Conservation (phyloP, 2,888 invertebrate species). For the Trachelus troglodyta region DNA sequence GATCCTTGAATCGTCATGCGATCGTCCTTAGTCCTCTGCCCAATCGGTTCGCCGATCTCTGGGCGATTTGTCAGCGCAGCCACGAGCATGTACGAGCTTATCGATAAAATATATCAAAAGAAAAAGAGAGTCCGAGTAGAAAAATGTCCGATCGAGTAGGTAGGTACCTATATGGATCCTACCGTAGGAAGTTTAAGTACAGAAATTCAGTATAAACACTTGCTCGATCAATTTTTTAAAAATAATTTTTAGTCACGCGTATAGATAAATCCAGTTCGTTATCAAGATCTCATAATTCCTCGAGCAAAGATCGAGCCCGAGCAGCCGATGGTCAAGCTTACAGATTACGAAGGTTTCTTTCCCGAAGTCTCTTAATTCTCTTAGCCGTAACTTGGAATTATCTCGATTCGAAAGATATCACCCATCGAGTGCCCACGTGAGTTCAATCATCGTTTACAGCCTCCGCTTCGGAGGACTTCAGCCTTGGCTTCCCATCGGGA, state of each 20-base stretch:
- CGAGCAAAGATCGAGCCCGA: not conserved
- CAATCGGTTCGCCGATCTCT: constrained; percentile 56
- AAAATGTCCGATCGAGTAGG: not conserved
- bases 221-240: not conserved
- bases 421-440: not conserved
- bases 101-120: constrained; percentile 62
- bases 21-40: not conserved
- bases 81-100: constrained; percentile 59
- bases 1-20: not conserved
- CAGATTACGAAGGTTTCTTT: not conserved
- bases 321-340: not conserved
- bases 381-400: constrained; percentile 1
- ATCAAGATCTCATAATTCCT: not conserved
- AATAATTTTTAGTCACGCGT: not conserved
- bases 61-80: constrained; percentile 61
- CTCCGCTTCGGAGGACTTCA: not conserved
- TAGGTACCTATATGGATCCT: not conserved
- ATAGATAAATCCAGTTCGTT: not conserved
- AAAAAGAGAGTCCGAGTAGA: not conserved
- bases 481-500: not conserved
- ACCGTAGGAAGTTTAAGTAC: not conserved
- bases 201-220: not conserved
- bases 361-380: constrained; percentile 1
- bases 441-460: not conserved
- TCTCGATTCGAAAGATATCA: not conserved